Evolutionary conservation across 2,797 vertebrate genomes (phyloP).

Genomic region (Phalloptychus januarius): DNA sequence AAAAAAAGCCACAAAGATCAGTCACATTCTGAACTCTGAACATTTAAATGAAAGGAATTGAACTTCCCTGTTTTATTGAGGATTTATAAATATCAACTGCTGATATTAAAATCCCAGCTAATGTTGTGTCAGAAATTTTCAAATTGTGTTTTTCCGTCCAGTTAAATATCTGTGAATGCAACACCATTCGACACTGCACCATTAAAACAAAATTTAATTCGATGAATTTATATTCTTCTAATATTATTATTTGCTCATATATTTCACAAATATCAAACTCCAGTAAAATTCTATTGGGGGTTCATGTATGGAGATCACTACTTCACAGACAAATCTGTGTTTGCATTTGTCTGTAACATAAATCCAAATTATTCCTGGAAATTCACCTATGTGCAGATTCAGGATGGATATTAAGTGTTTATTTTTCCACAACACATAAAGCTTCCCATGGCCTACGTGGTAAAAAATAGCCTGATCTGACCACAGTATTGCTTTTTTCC

Average conservation of each 20-base stretch:
- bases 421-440: neutral
- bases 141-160: neutral
- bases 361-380: neutral
- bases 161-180: neutral
- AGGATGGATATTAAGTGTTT: neutral
- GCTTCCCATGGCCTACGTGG: neutral
- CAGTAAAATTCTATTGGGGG: neutral
- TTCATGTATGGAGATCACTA: neutral
- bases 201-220: neutral
- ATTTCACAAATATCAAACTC: neutral
- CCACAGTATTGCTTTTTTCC: neutral
- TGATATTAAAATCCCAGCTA: neutral
- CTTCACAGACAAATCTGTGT: neutral
- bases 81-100: neutral
- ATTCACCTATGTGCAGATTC: neutral
- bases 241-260: neutral
- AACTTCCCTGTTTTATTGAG: neutral
- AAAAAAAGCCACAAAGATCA: neutral
- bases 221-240: neutral
- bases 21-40: neutral
- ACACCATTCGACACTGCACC: too few species aligned
- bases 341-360: neutral
- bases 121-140: neutral
- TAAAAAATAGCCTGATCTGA: neutral
- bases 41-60: neutral